Evolutionary conservation across 1,140 invertebrate genomes (phyloP).

Genomic region (Oncopodura yosiiana): DNA sequence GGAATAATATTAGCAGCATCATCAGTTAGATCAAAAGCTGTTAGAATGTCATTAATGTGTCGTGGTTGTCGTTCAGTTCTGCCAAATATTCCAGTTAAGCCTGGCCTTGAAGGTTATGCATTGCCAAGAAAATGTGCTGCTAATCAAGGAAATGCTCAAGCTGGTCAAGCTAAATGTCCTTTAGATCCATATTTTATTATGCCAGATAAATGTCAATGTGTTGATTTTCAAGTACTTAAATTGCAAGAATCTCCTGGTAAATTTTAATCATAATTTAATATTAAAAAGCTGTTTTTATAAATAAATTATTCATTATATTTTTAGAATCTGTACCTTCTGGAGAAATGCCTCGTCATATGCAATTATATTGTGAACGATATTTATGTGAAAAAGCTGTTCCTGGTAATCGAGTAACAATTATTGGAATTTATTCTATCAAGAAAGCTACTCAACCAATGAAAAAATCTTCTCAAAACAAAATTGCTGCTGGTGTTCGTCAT

Average conservation of each 20-base stretch:
- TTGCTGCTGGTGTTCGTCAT: constrained; percentile 79
- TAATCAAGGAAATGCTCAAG: constrained; percentile 62
- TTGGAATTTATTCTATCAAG: constrained; percentile 96
- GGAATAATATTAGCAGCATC: constrained; percentile 93
- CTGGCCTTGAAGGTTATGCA: constrained; percentile 93
- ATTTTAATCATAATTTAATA: neutral
- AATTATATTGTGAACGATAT: constrained; percentile 84
- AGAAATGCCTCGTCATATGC: constrained; percentile 94
- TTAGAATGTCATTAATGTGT: constrained; percentile 90
- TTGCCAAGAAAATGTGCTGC: constrained; percentile 89
- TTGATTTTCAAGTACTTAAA: constrained; percentile 73
- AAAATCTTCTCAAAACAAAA: constrained; percentile 65
- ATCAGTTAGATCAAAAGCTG: constrained; percentile 89
- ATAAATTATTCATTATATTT: constrained; percentile 92
- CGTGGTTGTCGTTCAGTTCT: constrained; percentile 82
- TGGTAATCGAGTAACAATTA: constrained; percentile 84
- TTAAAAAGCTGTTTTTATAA: constrained; percentile 38
- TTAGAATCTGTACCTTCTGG: constrained; percentile 96
- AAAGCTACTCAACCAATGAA: constrained; percentile 58
- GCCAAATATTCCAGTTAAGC: constrained; percentile 79
- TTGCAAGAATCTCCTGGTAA: constrained; percentile 31
- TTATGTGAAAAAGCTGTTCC: constrained; percentile 92
- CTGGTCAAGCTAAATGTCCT: constrained; percentile 81
- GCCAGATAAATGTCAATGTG: constrained; percentile 93
- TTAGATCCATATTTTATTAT: constrained; percentile 95